Percentiles rank a stretch among this genome's conserved stretches.
phyloP scores from a whole-genome alignment of 1,140 invertebrate species.

The Drosophila ohnishii region DNA sequence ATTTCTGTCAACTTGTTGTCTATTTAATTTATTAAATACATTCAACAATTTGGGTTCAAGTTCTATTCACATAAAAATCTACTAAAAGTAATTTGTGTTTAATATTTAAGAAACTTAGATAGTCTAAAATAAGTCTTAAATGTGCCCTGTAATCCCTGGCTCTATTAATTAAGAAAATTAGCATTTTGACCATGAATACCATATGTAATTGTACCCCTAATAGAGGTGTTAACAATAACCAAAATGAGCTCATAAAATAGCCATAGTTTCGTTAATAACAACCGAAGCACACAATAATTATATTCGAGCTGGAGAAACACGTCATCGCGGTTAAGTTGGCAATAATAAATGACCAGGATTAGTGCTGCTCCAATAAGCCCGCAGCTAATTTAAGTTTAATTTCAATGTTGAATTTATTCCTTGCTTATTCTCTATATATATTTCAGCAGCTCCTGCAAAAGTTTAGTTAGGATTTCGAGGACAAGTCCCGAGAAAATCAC shows the following conservation, averaged over 20 bases:
- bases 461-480: not conserved
- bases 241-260: slow-evolving; percentile 5
- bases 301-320: not conserved
- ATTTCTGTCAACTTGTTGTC: not conserved
- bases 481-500: slow-evolving; percentile 12
- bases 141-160: not conserved
- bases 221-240: slow-evolving; percentile 12
- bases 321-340: slow-evolving; percentile 22
- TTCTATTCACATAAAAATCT: no score
- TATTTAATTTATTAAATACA: not conserved
- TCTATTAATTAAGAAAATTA: slow-evolving; percentile 4
- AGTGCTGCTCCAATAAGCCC: not conserved
- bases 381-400: slow-evolving; percentile 10
- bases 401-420: slow-evolving; percentile 4
- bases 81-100: no score
- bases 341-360: slow-evolving; percentile 12
- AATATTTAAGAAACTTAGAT: no score
- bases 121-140: not conserved
- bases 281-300: slow-evolving; percentile 7
- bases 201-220: not conserved
- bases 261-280: not conserved
- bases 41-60: not conserved
- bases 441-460: not conserved
- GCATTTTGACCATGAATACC: slow-evolving; percentile 7
- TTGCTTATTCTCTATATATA: not conserved